Conservation (phyloP, 2,888 invertebrate genomes). For the Drosophila eohydei region DNA sequence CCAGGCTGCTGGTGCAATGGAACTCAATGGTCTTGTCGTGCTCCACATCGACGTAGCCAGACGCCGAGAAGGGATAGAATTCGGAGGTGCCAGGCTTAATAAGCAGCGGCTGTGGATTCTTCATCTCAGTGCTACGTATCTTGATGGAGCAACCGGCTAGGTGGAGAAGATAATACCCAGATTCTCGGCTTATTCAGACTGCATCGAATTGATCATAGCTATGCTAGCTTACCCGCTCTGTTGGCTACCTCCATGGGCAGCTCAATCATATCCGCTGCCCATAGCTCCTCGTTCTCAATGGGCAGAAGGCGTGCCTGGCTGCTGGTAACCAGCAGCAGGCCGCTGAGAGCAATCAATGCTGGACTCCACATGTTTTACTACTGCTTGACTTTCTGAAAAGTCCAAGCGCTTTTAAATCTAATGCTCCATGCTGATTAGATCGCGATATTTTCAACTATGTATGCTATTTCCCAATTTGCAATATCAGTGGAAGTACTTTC, state of each 20-base stretch:
- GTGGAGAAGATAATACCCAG: neutral
- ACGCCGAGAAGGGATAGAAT: slow-evolving; percentile 61
- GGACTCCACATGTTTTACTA: slow-evolving; percentile 54
- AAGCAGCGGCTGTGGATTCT: slow-evolving; percentile 87
- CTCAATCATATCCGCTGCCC: slow-evolving; percentile 53
- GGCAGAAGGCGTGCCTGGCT: slow-evolving; percentile 56
- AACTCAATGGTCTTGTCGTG: slow-evolving; percentile 70
- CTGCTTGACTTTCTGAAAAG: slow-evolving; percentile 31
- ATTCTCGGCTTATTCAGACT: neutral
- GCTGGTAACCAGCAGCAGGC: slow-evolving; percentile 33
- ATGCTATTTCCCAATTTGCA: neutral
- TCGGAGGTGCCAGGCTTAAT: slow-evolving; percentile 83
- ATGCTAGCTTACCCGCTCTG: slow-evolving; percentile 42
- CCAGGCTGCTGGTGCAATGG: slow-evolving; percentile 70
- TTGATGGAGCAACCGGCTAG: slow-evolving; percentile 64
- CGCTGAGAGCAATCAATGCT: slow-evolving; percentile 44
- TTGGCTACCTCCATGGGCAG: slow-evolving; percentile 33
- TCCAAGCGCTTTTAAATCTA: slow-evolving; percentile 55
- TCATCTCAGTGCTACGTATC: slow-evolving; percentile 61
- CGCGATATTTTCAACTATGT: slow-evolving; percentile 2
- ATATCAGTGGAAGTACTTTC: slow-evolving; percentile 8
- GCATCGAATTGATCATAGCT: too few relatives aligned
- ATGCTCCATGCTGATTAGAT: slow-evolving; percentile 54
- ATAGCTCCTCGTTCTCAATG: slow-evolving; percentile 35
- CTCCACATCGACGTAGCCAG: slow-evolving; percentile 63